phyloP scores from a whole-genome alignment of 2,888 invertebrate genomes.

The Cephalotes varians region DNA sequence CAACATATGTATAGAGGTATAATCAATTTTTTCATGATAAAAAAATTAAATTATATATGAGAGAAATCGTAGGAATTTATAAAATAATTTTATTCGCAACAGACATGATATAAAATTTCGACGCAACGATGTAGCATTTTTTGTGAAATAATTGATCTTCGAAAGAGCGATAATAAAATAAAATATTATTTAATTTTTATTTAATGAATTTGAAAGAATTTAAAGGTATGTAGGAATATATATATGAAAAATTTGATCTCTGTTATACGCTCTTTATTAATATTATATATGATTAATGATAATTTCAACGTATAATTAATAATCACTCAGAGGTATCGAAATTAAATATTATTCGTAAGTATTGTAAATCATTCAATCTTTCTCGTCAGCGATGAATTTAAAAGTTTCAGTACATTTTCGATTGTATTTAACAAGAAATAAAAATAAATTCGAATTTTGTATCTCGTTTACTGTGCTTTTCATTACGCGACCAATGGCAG shows the following conservation, averaged over 20 bases:
- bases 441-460: slow-evolving; percentile 9
- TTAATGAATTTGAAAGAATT: slow-evolving; percentile 7
- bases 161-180: background rate
- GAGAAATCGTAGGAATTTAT: background rate
- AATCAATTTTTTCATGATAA: slow-evolving; percentile 4
- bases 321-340: background rate
- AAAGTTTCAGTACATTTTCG: slow-evolving; percentile 9
- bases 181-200: slow-evolving; percentile 7
- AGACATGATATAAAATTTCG: slow-evolving; percentile 17
- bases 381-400: background rate
- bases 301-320: slow-evolving; percentile 24
- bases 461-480: slow-evolving; percentile 4
- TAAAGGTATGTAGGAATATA: background rate
- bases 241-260: slow-evolving; percentile 14
- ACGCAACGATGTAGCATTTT: background rate
- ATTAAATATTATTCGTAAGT: slow-evolving; percentile 27
- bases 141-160: background rate
- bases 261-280: background rate
- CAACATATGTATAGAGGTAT: slow-evolving; percentile 15
- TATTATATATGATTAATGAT: background rate
- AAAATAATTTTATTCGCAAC: background rate
- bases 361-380: slow-evolving; percentile 12
- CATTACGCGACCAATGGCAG: background rate
- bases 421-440: background rate
- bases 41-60: slow-evolving; percentile 23